Evolutionary conservation across 1,140 invertebrate species (phyloP).

Genomic region (Contarinia nasturtii): DNA sequence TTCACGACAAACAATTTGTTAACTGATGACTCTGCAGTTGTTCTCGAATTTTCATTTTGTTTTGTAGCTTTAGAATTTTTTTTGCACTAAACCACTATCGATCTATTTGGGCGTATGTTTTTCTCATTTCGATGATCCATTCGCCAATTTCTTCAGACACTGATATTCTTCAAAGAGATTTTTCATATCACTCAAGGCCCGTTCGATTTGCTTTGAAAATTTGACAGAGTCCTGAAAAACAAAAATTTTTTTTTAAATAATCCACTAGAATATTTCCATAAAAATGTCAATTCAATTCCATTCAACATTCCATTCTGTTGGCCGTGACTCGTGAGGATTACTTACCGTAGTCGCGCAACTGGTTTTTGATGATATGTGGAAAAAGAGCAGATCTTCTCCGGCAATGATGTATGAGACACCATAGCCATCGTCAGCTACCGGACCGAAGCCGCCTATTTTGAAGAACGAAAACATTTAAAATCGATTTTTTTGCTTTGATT

Average conservation of each 20-base stretch:
- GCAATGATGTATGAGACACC: slow-evolving; percentile 97
- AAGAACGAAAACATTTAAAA: not conserved
- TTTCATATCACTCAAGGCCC: slow-evolving; percentile 60
- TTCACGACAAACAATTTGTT: no score
- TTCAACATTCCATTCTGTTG: not conserved
- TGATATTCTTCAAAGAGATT: slow-evolving; percentile 38
- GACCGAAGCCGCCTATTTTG: slow-evolving; percentile 71
- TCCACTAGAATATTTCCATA: slow-evolving; percentile 6
- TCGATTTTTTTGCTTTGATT: no score
- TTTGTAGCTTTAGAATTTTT: no score
- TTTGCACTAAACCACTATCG: no score
- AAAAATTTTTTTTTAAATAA: slow-evolving; percentile 21
- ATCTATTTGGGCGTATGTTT: no score
- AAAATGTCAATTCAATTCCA: not conserved
- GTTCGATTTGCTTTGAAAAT: slow-evolving; percentile 55
- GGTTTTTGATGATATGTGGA: slow-evolving; percentile 91
- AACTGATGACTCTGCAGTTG: no score
- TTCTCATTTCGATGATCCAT: no score
- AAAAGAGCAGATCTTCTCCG: slow-evolving; percentile 88
- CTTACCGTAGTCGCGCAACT: slow-evolving; percentile 76
- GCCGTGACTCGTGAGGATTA: slow-evolving; percentile 6
- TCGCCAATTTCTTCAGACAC: no score
- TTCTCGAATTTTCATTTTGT: no score
- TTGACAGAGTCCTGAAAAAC: slow-evolving; percentile 63
- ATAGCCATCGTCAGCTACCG: slow-evolving; percentile 94